A percentile compares a stretch with the other conserved stretches of the same genome.
Conservation (phyloP, 2,113 vertebrate species). For the Planiliza haematocheilus region DNA sequence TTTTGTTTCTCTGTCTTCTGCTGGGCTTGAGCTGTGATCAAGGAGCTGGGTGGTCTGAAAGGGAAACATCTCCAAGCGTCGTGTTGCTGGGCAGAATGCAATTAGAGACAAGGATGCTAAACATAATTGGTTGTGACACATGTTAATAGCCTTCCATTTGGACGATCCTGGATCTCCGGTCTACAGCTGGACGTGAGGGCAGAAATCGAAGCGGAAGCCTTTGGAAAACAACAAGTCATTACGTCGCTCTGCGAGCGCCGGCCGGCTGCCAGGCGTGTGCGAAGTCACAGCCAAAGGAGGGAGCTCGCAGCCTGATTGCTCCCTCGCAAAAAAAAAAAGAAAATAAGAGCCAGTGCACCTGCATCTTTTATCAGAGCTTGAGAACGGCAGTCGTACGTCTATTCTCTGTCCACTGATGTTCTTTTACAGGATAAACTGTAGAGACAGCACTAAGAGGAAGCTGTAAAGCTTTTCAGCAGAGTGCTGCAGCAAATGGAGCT, state of each 20-base stretch:
- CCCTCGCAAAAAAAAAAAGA: slow-evolving; percentile 7
- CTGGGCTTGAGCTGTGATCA: neutral
- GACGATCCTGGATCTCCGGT: slow-evolving; percentile 61
- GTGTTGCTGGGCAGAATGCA: slow-evolving; percentile 70
- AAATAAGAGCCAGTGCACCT: slow-evolving; percentile 25
- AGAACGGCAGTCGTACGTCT: slow-evolving; percentile 16
- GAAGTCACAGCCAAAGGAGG: slow-evolving; percentile 41
- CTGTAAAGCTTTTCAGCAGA: slow-evolving; percentile 2
- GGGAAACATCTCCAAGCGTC: slow-evolving; percentile 58
- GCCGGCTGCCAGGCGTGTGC: slow-evolving; percentile 42
- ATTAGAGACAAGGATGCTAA: slow-evolving; percentile 75
- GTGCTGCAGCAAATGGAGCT: neutral
- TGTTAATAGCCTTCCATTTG: slow-evolving; percentile 79
- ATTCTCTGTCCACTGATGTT: slow-evolving; percentile 22
- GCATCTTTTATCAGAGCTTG: slow-evolving; percentile 25
- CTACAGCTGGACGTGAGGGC: slow-evolving; percentile 54
- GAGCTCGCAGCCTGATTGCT: slow-evolving; percentile 30
- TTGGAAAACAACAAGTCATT: slow-evolving; percentile 65
- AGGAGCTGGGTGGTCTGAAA: slow-evolving; percentile 31
- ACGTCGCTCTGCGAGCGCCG: slow-evolving; percentile 27
- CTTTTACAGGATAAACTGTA: slow-evolving; percentile 38
- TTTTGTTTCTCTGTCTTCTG: neutral
- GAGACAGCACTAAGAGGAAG: neutral
- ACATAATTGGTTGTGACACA: slow-evolving; percentile 77
- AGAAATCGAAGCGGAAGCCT: slow-evolving; percentile 51